Evolutionary conservation across 2,113 vertebrate species (phyloP).

Genomic region (Alosa alosa): DNA sequence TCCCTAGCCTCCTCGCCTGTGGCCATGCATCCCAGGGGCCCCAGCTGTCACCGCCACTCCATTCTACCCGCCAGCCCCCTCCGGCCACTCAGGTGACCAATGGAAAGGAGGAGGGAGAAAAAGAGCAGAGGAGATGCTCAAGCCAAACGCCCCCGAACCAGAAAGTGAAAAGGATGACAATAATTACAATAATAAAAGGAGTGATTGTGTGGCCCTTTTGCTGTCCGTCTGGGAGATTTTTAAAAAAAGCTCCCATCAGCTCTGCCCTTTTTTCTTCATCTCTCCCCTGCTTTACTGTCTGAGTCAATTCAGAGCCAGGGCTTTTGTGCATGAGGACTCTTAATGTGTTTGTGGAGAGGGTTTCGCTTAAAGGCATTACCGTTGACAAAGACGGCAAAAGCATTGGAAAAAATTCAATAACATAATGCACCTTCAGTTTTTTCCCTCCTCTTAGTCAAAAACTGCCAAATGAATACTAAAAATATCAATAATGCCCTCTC

Average conservation of each 20-base stretch:
- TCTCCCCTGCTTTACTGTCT: conserved; percentile 5
- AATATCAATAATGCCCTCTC: conserved; percentile 40
- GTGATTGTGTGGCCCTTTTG: conserved; percentile 26
- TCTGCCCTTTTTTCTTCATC: background rate
- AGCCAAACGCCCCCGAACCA: background rate
- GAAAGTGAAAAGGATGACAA: conserved; percentile 27
- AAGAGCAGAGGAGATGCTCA: conserved; percentile 25
- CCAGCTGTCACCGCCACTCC: background rate
- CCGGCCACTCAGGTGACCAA: conserved; percentile 19
- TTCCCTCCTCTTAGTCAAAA: conserved; percentile 28
- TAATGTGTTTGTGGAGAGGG: conserved; percentile 39
- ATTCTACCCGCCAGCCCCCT: background rate
- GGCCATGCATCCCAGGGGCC: conserved; percentile 12
- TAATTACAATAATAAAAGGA: conserved; percentile 41
- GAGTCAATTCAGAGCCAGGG: conserved; percentile 31
- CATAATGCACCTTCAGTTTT: conserved; percentile 39
- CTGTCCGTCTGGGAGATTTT: conserved; percentile 17
- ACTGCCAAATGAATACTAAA: conserved; percentile 40
- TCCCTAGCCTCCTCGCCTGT: background rate
- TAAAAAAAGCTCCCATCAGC: conserved; percentile 2
- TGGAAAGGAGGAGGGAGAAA: background rate
- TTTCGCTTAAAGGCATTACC: conserved; percentile 41
- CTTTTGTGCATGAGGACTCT: conserved; percentile 40
- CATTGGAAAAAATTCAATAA: conserved; percentile 46
- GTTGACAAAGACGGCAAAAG: conserved; percentile 40